Base-by-base conservation (phyloP, 2,888 invertebrate species). In the Leptopilina syphax region DNA sequence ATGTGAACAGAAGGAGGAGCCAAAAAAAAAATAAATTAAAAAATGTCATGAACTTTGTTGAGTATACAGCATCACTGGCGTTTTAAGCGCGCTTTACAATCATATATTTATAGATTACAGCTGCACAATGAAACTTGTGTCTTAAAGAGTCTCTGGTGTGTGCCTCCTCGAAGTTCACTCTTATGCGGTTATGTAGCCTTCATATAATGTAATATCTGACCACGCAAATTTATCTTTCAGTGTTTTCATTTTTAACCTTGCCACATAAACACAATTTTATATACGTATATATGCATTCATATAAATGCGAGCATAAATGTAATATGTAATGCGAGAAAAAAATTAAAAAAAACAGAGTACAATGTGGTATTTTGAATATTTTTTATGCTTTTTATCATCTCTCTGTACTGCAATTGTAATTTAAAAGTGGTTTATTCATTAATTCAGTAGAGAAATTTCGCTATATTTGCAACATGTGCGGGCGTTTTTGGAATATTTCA, bases 101-200 rank as follows among this genome's bases (percentile, higher is more conserved):
- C 70, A 73, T 73, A 73, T 73, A 73, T 73, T 73, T 73, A 73
- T 73, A 73, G 70, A 73, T 70, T 73, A 54, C 70, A 73, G 70
- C 70, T 73, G 70, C 70, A 73, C 70, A 73, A 73, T 73, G 70
- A 47, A 54, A 70, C 68, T 50, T 70, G 68, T 68, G 44, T 47
- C 47, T 47, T 68, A 18, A 7, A 47, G 34, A 68, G 47, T 24
- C 70, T n/a, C 34, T 34, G 34, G n/a, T n/a, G 4, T 73, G 27
- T 27, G 70, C 54, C 70, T 73, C 70, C 57, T 73, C 70, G 54
- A 73, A 73, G 70, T 73, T 73, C 70, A 73, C 13, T 34, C 57
- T 57, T 73, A 73, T 34, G 50, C 50, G 47, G 68, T 73, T 50
- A 73, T 73, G 13, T 13, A 5, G 57, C n/a, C 34, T 57, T 73